A percentile compares a stretch with the other conserved stretches of the same genome.
Conservation (phyloP, 2,888 invertebrate species). For the Netelia fuscicornis region DNA sequence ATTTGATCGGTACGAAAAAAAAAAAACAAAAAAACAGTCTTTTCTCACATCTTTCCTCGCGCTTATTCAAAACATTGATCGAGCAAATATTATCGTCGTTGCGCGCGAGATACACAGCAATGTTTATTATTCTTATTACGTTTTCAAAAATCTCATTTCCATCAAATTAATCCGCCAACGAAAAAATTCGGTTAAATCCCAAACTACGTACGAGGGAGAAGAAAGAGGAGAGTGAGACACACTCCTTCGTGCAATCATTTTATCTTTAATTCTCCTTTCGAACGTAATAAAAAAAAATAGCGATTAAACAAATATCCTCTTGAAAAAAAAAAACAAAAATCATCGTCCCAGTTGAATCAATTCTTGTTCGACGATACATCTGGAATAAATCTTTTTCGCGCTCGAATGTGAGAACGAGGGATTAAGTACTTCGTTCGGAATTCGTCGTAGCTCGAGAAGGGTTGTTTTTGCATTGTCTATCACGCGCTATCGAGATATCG, state of each 20-base stretch:
- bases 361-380: neutral
- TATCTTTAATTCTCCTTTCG: too few species aligned
- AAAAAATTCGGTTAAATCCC: neutral
- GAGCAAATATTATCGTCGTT: constrained; percentile 32
- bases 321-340: neutral
- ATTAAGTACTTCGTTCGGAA: constrained; percentile 37
- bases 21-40: neutral
- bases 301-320: too few species aligned
- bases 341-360: neutral
- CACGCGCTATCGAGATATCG: constrained; percentile 22
- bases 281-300: too few species aligned
- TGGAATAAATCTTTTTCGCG: neutral
- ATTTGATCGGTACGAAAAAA: too few species aligned
- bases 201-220: too few species aligned
- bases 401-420: neutral
- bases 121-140: constrained; percentile 1
- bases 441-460: neutral
- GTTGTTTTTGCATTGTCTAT: constrained; percentile 43
- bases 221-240: too few species aligned
- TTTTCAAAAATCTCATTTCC: constrained; percentile 28
- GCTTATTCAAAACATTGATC: constrained; percentile 19
- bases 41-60: constrained; percentile 10
- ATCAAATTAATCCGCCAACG: neutral
- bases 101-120: constrained; percentile 1
- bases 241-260: too few species aligned